phyloP scores from a whole-genome alignment of 2,888 invertebrate genomes.

The Oeneis ivallda region DNA sequence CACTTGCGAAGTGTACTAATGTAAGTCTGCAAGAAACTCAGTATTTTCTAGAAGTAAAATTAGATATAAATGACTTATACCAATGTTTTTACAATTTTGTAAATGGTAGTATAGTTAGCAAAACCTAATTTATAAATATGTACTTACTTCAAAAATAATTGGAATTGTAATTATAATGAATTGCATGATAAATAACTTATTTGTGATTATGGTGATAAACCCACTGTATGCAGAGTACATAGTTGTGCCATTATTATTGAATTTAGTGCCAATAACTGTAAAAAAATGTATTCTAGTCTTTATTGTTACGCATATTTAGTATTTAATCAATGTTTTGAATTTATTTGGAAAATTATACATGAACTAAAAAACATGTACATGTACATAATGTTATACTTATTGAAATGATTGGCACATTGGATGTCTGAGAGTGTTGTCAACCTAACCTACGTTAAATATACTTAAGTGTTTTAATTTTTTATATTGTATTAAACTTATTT shows the following conservation, averaged over 20 bases:
- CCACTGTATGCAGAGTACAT: conserved; percentile 65
- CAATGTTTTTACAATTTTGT: conserved; percentile 73
- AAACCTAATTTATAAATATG: conserved; percentile 62
- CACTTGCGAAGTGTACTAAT: conserved; percentile 66
- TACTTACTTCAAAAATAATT: conserved; percentile 45
- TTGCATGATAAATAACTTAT: conserved; percentile 54
- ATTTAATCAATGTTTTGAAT: conserved; percentile 75
- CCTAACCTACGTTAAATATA: conserved; percentile 42
- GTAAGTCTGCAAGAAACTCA: conserved; percentile 68
- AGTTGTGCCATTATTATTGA: conserved; percentile 77
- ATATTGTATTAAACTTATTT: conserved; percentile 37
- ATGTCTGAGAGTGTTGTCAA: conserved; percentile 64
- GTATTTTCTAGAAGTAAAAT: conserved; percentile 74
- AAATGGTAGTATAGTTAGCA: conserved; percentile 74
- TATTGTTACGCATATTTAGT: conserved; percentile 81
- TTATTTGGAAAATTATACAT: conserved; percentile 67
- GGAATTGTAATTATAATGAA: conserved; percentile 58
- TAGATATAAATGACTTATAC: conserved; percentile 67
- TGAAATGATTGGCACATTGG: conserved; percentile 72
- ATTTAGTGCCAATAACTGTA: conserved; percentile 83
- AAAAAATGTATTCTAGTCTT: conserved; percentile 82
- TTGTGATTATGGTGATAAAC: conserved; percentile 52
- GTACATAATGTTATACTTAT: conserved; percentile 35
- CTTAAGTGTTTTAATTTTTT: conserved; percentile 54
- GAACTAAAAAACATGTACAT: conserved; percentile 45